A percentile compares a stretch with the other conserved stretches of the same genome.
These are phyloP conservation scores for Lissocephala sabroskyi DNA, from an alignment of 2,888 invertebrate species.

Conservation along the genomic window DNA sequence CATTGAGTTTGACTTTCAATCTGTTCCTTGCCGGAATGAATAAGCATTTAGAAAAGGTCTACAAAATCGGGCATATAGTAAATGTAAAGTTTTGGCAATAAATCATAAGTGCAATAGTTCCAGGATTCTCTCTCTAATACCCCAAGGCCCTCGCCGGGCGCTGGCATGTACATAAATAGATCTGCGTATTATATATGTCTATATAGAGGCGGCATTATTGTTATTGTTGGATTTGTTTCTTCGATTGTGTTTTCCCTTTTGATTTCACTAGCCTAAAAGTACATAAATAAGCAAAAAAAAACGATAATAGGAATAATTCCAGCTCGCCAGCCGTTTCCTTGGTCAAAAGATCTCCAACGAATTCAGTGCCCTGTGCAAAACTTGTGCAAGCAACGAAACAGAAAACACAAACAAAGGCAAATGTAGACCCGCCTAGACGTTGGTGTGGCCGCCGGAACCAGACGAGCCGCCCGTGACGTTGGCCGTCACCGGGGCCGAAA, in stretches of 20 bases:
- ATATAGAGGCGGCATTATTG: slow-evolving; percentile 56
- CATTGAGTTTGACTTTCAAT: slow-evolving; percentile 13
- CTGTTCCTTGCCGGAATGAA: slow-evolving; percentile 63
- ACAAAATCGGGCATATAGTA: neutral
- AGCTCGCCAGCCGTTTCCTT: too few species aligned
- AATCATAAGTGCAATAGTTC: slow-evolving; percentile 3
- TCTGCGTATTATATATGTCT: slow-evolving; percentile 50
- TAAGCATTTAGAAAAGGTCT: slow-evolving; percentile 21
- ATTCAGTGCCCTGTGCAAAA: slow-evolving; percentile 2
- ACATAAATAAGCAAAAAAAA: slow-evolving; percentile 19
- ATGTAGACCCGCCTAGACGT: slow-evolving; percentile 53
- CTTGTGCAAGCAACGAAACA: slow-evolving; percentile 27
- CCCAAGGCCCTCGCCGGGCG: too few species aligned
- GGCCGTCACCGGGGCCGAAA: slow-evolving; percentile 64
- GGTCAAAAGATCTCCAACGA: neutral
- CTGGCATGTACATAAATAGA: slow-evolving; percentile 47
- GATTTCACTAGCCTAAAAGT: slow-evolving; percentile 59
- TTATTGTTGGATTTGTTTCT: slow-evolving; percentile 43
- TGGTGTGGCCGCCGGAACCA: slow-evolving; percentile 67
- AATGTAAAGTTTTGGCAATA: neutral
- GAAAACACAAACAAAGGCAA: slow-evolving; percentile 17
- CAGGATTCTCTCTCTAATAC: neutral
- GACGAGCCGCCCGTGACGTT: slow-evolving; percentile 70
- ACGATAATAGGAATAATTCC: slow-evolving; percentile 2
- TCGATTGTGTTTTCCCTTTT: slow-evolving; percentile 16